Base-by-base conservation (phyloP, 2,888 invertebrate species). In the Lysandra bellargus region DNA sequence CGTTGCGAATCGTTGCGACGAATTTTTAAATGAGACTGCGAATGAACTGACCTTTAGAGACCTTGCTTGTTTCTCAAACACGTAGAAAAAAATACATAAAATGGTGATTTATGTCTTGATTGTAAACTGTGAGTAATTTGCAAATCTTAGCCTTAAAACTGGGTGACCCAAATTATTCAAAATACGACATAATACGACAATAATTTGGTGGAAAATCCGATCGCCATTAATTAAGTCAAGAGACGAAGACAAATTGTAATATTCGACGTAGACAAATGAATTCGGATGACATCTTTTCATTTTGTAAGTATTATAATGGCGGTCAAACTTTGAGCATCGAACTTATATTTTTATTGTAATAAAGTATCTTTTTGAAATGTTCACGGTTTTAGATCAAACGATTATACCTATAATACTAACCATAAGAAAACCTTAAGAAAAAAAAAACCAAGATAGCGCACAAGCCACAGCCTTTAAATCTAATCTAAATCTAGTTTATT, bases 211-310 rank as follows among this genome's bases (percentile, higher is more conserved):
- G 75, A 75, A 79, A 44, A 79, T 61, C 40, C 61, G 60, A 61
- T 61, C 79, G 61, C 81, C 81, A 83, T 83, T 82, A 83, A 82
- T 82, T 82, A 82, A 78, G 79, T 80, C 81, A 81, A 80, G 79
- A 80, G 81, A 82, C 80, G 80, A 82, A 82, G 83, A 83, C 82
- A 81, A 83, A 83, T 83, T 82, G 80, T 82, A 80, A 83, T 82
- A 79, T 79, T 78, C 76, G 82, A 82, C 82, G 80, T 78, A 80
- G 82, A 83, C 79, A 79, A 82, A 83, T 83, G 80, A 80, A 79
- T 81, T 80, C 79, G 72, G 81, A 80, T 81, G 83, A 82, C 82
- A 83, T 79, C 74, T 78, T 82, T 82, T 82, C 80, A 83, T 83
- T 81, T 82, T 74, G 44, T 57, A 23, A 53, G 57, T 57, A 78